Base-by-base conservation (phyloP, 1,140 invertebrate species). In the Tenebrio molitor region DNA sequence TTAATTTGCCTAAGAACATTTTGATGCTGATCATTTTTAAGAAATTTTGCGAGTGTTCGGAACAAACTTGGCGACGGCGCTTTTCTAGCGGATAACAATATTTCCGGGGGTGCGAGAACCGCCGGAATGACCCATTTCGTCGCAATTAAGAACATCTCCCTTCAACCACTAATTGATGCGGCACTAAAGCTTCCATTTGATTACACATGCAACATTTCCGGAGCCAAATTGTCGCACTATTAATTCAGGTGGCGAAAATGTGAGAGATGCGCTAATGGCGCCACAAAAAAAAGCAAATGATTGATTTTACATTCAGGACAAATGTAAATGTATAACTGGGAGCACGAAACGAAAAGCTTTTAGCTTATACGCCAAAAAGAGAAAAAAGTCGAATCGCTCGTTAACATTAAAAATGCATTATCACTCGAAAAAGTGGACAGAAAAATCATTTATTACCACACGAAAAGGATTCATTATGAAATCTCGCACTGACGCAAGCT, bases 361-460 rank as follows among this genome's bases (percentile, higher is more conserved):
- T 46, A 46, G 42, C 42, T 17, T 46, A 39, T 12, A 33, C 29
- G 10, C 4, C 5, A 50, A 19, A 50, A 19, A 29, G 8, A 58
- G 15, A 15, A 23, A 58, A 58, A 58, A 58, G 12, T 58, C 50
- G 50, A 58, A 58, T 12, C 15, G 23, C 21, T 29, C 50, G 50
- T 34, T 58, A 58, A 58, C 50, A 58, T 58, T 58, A 58, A 58
- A 58, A 58, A 29, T 58, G 50, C 50, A 58, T 58, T 58, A 58
- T 25, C 50, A 58, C 50, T 29, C 23, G 23, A 58, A 58, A 58
- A 21, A 12, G 19, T 25, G 50, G 21, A 25, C 50, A 58, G 50
- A 23, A 29, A 21, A 58, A 58, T 58, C 25, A 58, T 58, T 58
- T 58, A 58, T 58, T n/a, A 34, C 50, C 23, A 6, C 50, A 58